These are phyloP conservation scores for Acyrthosiphon pisum DNA, from an alignment of 1,140 invertebrate species.

Conservation along the genomic window DNA sequence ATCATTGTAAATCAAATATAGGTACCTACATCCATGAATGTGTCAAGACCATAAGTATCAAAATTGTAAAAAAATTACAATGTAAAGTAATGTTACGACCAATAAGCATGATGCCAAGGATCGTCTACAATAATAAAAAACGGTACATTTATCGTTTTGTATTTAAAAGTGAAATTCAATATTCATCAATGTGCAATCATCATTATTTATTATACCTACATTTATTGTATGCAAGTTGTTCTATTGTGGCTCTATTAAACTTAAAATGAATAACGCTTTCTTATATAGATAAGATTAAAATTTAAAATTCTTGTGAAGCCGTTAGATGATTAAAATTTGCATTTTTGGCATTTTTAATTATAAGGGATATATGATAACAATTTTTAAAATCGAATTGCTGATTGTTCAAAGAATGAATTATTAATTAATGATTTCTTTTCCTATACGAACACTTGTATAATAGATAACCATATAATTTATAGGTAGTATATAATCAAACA, in stretches of 20 bases:
- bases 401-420: background rate
- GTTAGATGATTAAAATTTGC: slow-evolving; percentile 2
- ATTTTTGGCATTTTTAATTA: background rate
- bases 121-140: too few species aligned
- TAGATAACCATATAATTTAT: background rate
- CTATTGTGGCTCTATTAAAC: background rate
- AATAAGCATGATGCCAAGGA: too few species aligned
- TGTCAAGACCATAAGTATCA: too few species aligned
- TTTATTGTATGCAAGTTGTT: background rate
- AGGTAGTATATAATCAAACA: background rate
- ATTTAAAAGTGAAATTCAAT: too few species aligned
- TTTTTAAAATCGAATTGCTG: background rate
- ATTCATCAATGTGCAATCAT: too few species aligned
- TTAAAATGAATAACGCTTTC: background rate
- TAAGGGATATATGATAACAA: background rate
- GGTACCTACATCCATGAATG: too few species aligned
- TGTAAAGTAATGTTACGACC: too few species aligned
- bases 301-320: background rate
- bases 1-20: too few species aligned
- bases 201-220: too few species aligned
- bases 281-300: background rate
- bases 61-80: too few species aligned
- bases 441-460: background rate
- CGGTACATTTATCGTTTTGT: too few species aligned
- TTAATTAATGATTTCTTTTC: background rate